A percentile compares a stretch with the other conserved stretches of the same genome.
Conservation (phyloP, 2,888 invertebrate species). For the Abrostola tripartita region DNA sequence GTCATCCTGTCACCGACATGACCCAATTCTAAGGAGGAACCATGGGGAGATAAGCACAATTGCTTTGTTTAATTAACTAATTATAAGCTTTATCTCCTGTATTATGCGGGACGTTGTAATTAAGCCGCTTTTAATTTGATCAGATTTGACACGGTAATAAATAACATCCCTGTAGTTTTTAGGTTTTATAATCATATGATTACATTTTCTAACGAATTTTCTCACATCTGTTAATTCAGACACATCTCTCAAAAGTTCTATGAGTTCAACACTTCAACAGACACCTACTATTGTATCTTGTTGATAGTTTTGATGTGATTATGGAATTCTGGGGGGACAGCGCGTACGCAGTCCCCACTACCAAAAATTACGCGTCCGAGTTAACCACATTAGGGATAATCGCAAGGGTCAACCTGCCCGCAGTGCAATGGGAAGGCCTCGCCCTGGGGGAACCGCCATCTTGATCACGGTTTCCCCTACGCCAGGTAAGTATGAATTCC, state of each 20-base stretch:
- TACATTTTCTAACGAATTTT: neutral
- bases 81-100: slow-evolving; percentile 46
- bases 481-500: slow-evolving; percentile 15
- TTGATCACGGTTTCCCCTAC: slow-evolving; percentile 14
- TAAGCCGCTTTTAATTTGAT: slow-evolving; percentile 48
- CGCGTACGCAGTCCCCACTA: slow-evolving; percentile 19
- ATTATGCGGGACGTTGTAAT: slow-evolving; percentile 61
- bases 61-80: slow-evolving; percentile 56
- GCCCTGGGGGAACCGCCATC: slow-evolving; percentile 17
- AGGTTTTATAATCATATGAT: neutral
- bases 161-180: neutral
- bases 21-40: slow-evolving; percentile 11
- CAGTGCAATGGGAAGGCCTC: slow-evolving; percentile 17
- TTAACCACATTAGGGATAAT: slow-evolving; percentile 11
- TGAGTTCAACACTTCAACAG: no score
- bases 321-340: slow-evolving; percentile 6
- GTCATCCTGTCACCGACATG: slow-evolving; percentile 23
- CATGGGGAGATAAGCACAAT: slow-evolving; percentile 9
- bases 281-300: no score
- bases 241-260: no score
- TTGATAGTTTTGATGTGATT: no score
- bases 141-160: slow-evolving; percentile 63
- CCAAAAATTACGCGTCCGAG: slow-evolving; percentile 16
- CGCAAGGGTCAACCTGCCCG: slow-evolving; percentile 14
- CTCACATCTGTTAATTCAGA: neutral